A percentile compares a stretch with the other conserved stretches of the same genome.
Evolutionary conservation across 2,888 invertebrate species (phyloP).

Genomic region (Geophilus truncorum): DNA sequence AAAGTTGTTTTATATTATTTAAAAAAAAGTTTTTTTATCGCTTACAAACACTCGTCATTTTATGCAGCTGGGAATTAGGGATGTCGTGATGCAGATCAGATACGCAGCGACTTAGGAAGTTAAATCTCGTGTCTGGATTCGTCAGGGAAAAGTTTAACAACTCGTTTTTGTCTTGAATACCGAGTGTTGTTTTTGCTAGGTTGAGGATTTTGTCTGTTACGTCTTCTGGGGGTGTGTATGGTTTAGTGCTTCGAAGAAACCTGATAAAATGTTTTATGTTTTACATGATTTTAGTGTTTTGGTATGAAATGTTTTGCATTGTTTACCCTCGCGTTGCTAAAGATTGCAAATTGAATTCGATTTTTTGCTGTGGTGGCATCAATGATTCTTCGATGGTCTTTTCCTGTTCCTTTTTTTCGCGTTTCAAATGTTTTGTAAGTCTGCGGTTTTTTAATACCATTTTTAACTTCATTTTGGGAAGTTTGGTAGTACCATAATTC

Average conservation of each 20-base stretch:
- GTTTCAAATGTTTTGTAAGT: neutral
- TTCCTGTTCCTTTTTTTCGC: neutral
- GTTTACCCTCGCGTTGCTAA: conserved; percentile 13
- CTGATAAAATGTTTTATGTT: conserved; percentile 52
- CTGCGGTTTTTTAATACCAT: neutral
- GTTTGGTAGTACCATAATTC: neutral
- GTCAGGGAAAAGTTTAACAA: conserved; percentile 40
- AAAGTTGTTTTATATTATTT: neutral
- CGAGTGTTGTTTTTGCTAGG: conserved; percentile 50
- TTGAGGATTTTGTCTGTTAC: conserved; percentile 58
- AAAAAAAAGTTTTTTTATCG: neutral
- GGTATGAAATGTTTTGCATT: neutral
- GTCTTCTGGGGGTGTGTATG: conserved; percentile 68
- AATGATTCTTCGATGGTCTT: neutral
- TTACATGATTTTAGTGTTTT: neutral
- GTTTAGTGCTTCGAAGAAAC: conserved; percentile 67
- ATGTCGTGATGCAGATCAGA: conserved; percentile 68
- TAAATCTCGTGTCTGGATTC: conserved; percentile 58
- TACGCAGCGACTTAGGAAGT: conserved; percentile 64
- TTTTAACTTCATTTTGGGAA: neutral
- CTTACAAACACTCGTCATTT: conserved; percentile 66
- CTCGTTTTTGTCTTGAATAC: conserved; percentile 48
- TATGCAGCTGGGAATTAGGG: conserved; percentile 74
- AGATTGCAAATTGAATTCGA: neutral
- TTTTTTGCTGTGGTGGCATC: neutral